Percentiles rank a stretch among this genome's conserved stretches.
Evolutionary conservation across 2,797 vertebrate species (phyloP).

Genomic region (Siniperca scherzeri): DNA sequence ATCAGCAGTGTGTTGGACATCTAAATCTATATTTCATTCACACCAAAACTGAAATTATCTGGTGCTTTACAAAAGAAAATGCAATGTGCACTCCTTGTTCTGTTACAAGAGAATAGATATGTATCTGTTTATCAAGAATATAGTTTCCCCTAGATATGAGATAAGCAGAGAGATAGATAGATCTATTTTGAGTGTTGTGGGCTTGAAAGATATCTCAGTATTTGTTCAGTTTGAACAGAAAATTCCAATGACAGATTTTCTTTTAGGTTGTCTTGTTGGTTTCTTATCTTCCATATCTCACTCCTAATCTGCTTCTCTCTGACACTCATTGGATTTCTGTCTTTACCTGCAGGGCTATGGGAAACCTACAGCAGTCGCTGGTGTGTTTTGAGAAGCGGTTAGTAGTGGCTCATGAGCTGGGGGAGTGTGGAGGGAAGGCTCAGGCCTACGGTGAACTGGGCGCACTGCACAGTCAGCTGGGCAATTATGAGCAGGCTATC

Average conservation of each 20-base stretch:
- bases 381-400: slow-evolving; percentile 99
- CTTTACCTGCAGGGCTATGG: slow-evolving; percentile 91
- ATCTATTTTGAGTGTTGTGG: slow-evolving; percentile 23
- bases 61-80: slow-evolving; percentile 21
- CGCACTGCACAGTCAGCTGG: slow-evolving; percentile 95
- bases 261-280: slow-evolving; percentile 16
- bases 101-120: slow-evolving; percentile 11
- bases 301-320: slow-evolving; percentile 27
- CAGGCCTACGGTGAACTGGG: slow-evolving; percentile 98
- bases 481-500: slow-evolving; percentile 97
- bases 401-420: slow-evolving; percentile 95
- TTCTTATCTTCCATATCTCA: slow-evolving; percentile 35
- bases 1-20: slow-evolving; percentile 13
- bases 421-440: slow-evolving; percentile 93
- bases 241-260: slow-evolving; percentile 32
- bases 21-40: slow-evolving; percentile 30
- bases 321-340: slow-evolving; percentile 37
- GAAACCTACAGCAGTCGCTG: slow-evolving; percentile 96
- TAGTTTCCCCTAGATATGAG: slow-evolving; percentile 11
- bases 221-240: slow-evolving; percentile 24
- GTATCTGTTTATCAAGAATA: slow-evolving; percentile 20
- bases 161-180: slow-evolving; percentile 14
- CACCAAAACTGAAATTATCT: slow-evolving; percentile 1
- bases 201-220: slow-evolving; percentile 12
- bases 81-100: neutral